Base-by-base conservation (phyloP, 1,140 invertebrate species). In the Hyles vespertilio region DNA sequence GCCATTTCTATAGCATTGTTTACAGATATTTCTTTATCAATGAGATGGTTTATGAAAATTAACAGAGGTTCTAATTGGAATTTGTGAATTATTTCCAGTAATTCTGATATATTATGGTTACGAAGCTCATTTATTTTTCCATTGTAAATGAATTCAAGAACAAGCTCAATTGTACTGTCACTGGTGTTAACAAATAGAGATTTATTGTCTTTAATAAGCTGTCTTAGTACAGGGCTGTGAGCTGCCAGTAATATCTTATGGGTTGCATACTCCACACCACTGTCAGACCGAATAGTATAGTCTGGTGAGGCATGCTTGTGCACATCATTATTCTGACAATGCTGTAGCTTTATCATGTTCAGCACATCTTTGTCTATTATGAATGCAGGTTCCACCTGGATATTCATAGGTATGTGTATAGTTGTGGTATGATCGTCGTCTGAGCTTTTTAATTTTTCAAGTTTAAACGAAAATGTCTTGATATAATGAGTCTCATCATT, bases 101-200 rank as follows among this genome's bases (percentile, higher is more conserved):
- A 53, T 45, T 71, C 65, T 3, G 65, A 34, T 45, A 63, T 69
- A 36, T 83, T 71, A 45, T 65, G 54, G 10, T 76, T 63, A 3
- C 51, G 40, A 5, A 85, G 58, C 49, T 83, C 59, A 56, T 74
- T 74, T 11, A 85, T 74, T 5, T 68, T 70, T 3, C 79, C 80
- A 7, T 74, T 81, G 43, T 84, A 84, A 22, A 85, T 51, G 55
- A 77, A 85, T 34, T 87, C 56, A 3, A 87, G n/a, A 10, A 87
- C 51, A 5, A 81, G 10, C 10, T 77, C 66, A 63, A 85, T 74
- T 49, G 75, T 66, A 34, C 63, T 55, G 56, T 85, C 74, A 55
- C 32, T 60, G 32, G 79, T 71, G 53, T 87, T 72, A 34, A 85
- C 47, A 49, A 61, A 56, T 5, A 72, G 32, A 7, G 65, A 58